A percentile compares a stretch with the other conserved stretches of the same genome.
Conservation (phyloP, 2,797 vertebrate species). For the Rousettus madagascariensis region DNA sequence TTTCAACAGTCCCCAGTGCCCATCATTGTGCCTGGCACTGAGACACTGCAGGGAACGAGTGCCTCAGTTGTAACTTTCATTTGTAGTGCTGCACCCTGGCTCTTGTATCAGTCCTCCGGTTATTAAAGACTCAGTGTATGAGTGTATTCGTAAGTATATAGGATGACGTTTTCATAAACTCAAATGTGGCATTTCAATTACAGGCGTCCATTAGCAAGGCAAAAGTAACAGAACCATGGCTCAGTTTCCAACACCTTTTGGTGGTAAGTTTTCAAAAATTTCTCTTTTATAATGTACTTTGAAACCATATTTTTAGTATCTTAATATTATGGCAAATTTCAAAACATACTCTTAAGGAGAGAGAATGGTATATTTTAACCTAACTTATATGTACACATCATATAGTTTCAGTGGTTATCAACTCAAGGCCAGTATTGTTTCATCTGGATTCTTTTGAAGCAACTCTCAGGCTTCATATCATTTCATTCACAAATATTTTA, state of each 20-base stretch:
- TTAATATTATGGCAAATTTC: not conserved
- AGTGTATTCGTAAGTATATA: not conserved
- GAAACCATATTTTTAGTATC: not conserved
- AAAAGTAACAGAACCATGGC: constrained; percentile 95
- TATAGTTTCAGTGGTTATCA: not conserved
- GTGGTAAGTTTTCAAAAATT: constrained; percentile 88
- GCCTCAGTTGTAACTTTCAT: not conserved
- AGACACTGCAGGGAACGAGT: not conserved
- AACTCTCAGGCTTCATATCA: not conserved
- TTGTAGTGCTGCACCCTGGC: not conserved
- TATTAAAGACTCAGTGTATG: not conserved
- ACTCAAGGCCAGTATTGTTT: not conserved
- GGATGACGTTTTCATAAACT: not conserved
- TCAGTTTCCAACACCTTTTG: constrained; percentile 97
- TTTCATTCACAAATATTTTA: not conserved
- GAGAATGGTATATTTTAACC: not conserved
- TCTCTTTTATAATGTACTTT: not conserved
- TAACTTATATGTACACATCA: too few relatives aligned
- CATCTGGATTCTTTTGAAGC: not conserved
- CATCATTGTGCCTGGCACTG: too few relatives aligned
- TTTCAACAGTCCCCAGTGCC: not conserved
- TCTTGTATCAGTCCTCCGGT: not conserved
- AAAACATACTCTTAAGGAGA: not conserved
- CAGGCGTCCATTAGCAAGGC: constrained; percentile 88
- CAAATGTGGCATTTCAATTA: constrained; percentile 71